These are phyloP conservation scores for Mythimna ferrago DNA, from an alignment of 2,888 invertebrate species.

Conservation along the genomic window DNA sequence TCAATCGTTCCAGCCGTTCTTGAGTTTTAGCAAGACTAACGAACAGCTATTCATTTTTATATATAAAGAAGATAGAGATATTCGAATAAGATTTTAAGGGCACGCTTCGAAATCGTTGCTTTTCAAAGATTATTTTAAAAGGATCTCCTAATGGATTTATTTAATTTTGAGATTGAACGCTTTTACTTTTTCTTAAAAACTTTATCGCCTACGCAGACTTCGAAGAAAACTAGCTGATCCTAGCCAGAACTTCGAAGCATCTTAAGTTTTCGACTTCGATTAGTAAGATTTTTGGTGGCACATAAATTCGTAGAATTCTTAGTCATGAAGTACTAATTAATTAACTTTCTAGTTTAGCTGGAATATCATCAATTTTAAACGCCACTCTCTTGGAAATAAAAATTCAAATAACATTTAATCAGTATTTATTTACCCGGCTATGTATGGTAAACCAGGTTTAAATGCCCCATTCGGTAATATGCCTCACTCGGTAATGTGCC, in stretches of 20 bases:
- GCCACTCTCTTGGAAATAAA: background rate
- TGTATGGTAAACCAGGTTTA: too few species aligned
- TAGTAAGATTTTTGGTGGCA: background rate
- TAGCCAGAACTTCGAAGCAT: conserved; percentile 2
- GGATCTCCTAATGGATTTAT: conserved; percentile 27
- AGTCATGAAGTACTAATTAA: conserved; percentile 2
- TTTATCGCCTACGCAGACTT: background rate
- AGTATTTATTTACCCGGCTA: too few species aligned
- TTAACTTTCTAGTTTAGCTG: conserved; percentile 3
- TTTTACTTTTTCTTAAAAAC: background rate
- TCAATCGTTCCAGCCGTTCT: too few species aligned
- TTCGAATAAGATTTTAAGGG: background rate
- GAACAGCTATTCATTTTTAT: too few species aligned
- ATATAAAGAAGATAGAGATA: background rate
- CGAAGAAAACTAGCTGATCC: conserved; percentile 8
- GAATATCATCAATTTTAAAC: background rate
- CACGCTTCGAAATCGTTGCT: background rate
- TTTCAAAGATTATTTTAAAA: conserved; percentile 2
- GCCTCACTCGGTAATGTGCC: too few species aligned
- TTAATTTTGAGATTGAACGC: background rate
- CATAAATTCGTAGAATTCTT: conserved; percentile 12
- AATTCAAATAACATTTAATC: too few species aligned
- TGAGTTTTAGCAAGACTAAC: too few species aligned
- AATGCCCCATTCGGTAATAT: too few species aligned
- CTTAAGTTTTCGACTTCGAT: conserved; percentile 13